phyloP scores from a whole-genome alignment of 2,888 invertebrate species.

The Hylaea fasciaria region DNA sequence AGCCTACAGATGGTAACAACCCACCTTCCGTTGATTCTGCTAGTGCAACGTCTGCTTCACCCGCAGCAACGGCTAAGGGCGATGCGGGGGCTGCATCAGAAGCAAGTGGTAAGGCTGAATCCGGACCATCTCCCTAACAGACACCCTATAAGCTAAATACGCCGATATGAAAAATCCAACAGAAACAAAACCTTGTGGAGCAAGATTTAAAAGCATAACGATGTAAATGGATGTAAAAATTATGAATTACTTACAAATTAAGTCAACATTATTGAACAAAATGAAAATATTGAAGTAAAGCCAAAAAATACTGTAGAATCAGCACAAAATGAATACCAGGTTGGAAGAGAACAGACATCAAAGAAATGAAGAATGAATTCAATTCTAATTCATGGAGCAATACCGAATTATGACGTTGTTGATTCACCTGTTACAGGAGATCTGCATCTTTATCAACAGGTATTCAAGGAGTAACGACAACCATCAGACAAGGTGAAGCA shows the following conservation, averaged over 20 bases:
- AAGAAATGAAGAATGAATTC: not conserved
- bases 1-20: not conserved
- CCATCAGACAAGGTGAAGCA: not conserved
- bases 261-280: too few relatives aligned
- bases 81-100: not conserved
- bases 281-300: not conserved
- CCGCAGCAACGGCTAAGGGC: not conserved
- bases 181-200: not conserved
- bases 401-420: conserved; percentile 13
- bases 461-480: not conserved
- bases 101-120: not conserved
- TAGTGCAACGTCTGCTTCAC: not conserved
- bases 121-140: not conserved
- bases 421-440: conserved; percentile 30
- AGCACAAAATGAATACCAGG: not conserved
- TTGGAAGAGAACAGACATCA: too few relatives aligned
- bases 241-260: too few relatives aligned
- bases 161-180: not conserved
- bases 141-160: too few relatives aligned
- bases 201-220: not conserved
- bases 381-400: not conserved
- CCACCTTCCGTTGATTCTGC: not conserved
- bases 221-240: too few relatives aligned
- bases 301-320: not conserved
- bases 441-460: not conserved